Evolutionary conservation across 2,113 vertebrate species (phyloP).

Genomic region (Furnarius figulus): DNA sequence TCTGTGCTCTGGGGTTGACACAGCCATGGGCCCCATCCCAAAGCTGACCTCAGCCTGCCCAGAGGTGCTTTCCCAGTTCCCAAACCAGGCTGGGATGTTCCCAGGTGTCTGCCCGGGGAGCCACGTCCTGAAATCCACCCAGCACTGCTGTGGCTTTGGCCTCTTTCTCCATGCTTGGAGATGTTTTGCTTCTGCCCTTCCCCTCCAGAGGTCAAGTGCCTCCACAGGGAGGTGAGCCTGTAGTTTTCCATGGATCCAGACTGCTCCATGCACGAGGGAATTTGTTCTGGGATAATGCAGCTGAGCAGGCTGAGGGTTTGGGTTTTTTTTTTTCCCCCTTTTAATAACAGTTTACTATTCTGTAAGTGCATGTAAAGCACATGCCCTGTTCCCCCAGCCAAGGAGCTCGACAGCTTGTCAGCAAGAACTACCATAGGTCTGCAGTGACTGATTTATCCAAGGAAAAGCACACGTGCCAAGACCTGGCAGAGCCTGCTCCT

Average conservation of each 20-base stretch:
- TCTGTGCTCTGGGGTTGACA: background rate
- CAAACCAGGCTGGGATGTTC: background rate
- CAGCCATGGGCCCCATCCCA: background rate
- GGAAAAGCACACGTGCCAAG: constrained; percentile 40
- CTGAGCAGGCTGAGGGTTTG: background rate
- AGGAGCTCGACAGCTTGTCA: constrained; percentile 54
- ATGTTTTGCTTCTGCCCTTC: background rate
- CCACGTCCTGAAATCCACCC: fast-evolving
- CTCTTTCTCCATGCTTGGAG: background rate
- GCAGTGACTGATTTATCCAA: constrained; percentile 66
- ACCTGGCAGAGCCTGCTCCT: constrained; percentile 3
- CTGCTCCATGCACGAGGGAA: background rate
- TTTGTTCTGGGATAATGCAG: background rate
- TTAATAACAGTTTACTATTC: constrained; percentile 52
- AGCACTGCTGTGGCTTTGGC: background rate
- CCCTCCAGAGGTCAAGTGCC: constrained; percentile 23
- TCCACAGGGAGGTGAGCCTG: background rate
- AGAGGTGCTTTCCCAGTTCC: background rate
- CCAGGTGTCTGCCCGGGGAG: fast-evolving
- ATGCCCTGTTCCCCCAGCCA: constrained; percentile 36
- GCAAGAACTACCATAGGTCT: constrained; percentile 58
- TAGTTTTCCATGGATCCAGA: constrained; percentile 1
- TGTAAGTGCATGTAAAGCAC: constrained; percentile 52
- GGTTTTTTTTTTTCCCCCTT: background rate
- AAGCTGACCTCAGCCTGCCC: background rate